Evolutionary conservation across 2,888 invertebrate species (phyloP).

Genomic region (Ennomos quercinarius): DNA sequence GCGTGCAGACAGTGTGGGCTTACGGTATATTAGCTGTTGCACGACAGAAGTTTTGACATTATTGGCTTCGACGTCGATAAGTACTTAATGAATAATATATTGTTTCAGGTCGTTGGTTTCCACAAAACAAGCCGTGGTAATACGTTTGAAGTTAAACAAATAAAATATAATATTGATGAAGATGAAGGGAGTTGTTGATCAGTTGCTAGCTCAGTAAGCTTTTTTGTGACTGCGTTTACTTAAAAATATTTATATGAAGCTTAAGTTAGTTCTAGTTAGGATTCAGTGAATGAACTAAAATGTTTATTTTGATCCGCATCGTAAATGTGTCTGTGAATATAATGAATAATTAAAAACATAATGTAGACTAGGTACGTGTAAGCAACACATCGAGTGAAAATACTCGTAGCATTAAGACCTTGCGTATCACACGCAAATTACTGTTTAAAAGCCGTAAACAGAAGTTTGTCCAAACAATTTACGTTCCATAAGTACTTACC

Average conservation of each 20-base stretch:
- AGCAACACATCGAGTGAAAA: neutral
- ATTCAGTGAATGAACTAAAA: no score
- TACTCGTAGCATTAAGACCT: slow-evolving; percentile 4
- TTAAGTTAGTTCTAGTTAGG: no score
- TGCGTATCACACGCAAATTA: slow-evolving; percentile 44
- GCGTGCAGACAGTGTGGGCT: slow-evolving; percentile 43
- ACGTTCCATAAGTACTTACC: slow-evolving; percentile 31
- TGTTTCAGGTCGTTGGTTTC: slow-evolving; percentile 21
- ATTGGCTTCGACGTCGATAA: slow-evolving; percentile 25
- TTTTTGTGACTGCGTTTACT: no score
- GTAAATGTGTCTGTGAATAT: no score
- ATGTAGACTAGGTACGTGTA: neutral
- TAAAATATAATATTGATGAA: no score
- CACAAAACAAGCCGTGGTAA: no score
- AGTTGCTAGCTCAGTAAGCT: no score
- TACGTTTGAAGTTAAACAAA: no score
- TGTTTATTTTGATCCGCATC: no score
- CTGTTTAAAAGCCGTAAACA: slow-evolving; percentile 54
- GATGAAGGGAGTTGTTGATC: no score
- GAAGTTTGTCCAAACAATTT: slow-evolving; percentile 53
- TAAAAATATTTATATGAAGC: no score
- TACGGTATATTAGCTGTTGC: slow-evolving; percentile 31
- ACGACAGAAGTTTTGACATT: slow-evolving; percentile 33
- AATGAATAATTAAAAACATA: no score
- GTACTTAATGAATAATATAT: slow-evolving; percentile 17